phyloP scores from a whole-genome alignment of 2,797 vertebrate genomes.

The Lacerta bilineata region DNA sequence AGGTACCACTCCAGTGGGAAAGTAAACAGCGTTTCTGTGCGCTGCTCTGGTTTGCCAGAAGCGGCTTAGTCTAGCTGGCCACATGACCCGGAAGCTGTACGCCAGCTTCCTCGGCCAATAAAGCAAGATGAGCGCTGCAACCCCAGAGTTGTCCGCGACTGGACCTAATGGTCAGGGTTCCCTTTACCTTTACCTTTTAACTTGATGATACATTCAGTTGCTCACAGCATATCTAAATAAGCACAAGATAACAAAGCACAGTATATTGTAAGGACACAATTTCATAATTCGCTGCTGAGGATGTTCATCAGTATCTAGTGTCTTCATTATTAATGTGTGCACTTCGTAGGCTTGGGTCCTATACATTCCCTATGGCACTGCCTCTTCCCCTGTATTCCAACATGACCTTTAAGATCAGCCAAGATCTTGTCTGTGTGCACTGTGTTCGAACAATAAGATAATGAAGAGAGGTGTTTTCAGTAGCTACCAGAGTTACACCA shows the following conservation, averaged over 20 bases:
- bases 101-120: too few species aligned
- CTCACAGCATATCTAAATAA: not conserved
- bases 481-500: not conserved
- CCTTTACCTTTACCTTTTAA: not conserved
- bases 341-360: not conserved
- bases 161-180: too few species aligned
- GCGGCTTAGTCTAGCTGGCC: too few species aligned
- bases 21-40: too few species aligned
- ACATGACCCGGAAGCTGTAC: too few species aligned
- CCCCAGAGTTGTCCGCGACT: too few species aligned
- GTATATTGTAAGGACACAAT: not conserved
- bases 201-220: not conserved
- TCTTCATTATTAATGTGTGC: not conserved
- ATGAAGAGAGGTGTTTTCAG: not conserved
- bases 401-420: not conserved
- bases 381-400: not conserved
- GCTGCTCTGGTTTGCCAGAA: too few species aligned
- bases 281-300: not conserved
- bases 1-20: too few species aligned
- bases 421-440: not conserved
- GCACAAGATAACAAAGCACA: not conserved
- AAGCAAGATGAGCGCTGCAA: too few species aligned
- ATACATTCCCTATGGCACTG: not conserved
- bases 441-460: not conserved
- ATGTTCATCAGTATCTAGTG: not conserved